Evolutionary conservation across 1,140 invertebrate species (phyloP).

Genomic region (Meloidogyne floridensis): DNA sequence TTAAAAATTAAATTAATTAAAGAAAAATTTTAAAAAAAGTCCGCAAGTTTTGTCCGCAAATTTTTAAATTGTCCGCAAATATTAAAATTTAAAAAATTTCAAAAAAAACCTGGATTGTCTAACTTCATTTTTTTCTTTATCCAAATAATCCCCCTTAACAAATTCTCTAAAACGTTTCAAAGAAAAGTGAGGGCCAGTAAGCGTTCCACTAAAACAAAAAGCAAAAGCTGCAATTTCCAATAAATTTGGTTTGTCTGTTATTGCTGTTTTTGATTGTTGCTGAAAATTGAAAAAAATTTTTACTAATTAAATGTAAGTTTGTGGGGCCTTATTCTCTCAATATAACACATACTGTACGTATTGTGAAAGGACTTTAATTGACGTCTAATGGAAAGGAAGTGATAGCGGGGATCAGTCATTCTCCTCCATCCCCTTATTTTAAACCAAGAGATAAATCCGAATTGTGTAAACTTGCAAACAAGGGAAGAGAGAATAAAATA

Average conservation of each 20-base stretch:
- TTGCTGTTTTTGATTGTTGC: conserved; percentile 44
- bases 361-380: no score
- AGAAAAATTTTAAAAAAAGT: conserved; percentile 36
- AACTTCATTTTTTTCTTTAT: conserved; percentile 48
- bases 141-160: conserved; percentile 65
- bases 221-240: conserved; percentile 67
- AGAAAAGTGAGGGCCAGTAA: conserved; percentile 68
- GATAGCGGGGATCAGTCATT: no score
- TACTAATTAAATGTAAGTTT: no score
- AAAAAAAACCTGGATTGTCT: conserved; percentile 47
- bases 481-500: no score
- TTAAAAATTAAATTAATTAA: conserved; percentile 39
- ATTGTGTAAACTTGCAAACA: no score
- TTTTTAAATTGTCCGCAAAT: neutral
- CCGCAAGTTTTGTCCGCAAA: neutral
- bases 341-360: no score
- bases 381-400: no score
- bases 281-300: neutral
- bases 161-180: conserved; percentile 67
- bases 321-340: no score
- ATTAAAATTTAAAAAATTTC: neutral
- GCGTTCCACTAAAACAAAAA: conserved; percentile 67
- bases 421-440: no score
- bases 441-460: no score
- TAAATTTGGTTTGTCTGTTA: conserved; percentile 65